A percentile compares a stretch with the other conserved stretches of the same genome.
Conservation (phyloP, 2,888 invertebrate genomes). For the Carabus problematicus region DNA sequence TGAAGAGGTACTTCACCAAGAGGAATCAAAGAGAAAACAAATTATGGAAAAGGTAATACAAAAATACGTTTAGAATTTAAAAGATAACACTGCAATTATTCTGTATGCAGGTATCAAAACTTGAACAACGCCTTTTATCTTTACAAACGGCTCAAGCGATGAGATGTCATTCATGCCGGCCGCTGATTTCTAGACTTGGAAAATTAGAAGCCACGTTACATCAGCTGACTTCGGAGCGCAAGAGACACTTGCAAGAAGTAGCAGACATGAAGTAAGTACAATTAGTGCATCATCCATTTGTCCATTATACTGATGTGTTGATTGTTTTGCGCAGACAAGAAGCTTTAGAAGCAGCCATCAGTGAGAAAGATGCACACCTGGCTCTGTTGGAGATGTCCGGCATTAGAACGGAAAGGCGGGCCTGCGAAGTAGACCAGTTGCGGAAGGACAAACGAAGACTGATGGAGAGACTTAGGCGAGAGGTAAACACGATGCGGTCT, state of each 20-base stretch:
- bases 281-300: not conserved
- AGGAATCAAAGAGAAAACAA: conserved; percentile 69
- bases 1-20: conserved; percentile 70
- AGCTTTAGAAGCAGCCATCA: conserved; percentile 81
- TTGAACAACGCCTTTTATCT: conserved; percentile 73
- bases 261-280: conserved; percentile 78
- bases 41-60: conserved; percentile 70
- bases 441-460: conserved; percentile 74
- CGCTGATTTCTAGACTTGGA: conserved; percentile 69
- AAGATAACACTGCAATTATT: not conserved
- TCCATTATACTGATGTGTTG: conserved; percentile 22
- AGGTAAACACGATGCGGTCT: conserved; percentile 61
- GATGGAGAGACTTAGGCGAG: conserved; percentile 73
- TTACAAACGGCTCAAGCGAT: conserved; percentile 74
- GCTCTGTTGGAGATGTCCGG: conserved; percentile 81
- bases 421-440: conserved; percentile 71
- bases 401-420: conserved; percentile 69
- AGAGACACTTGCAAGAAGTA: conserved; percentile 75
- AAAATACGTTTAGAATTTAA: not conserved
- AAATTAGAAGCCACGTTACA: conserved; percentile 69
- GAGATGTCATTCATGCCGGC: conserved; percentile 72
- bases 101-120: conserved; percentile 68
- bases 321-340: conserved; percentile 71
- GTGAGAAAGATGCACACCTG: conserved; percentile 88
- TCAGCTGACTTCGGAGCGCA: conserved; percentile 68